Base-by-base conservation (phyloP, 30 jellyfish, hydroid and myxozoan genomes). In the Turritopsis rubra region DNA sequence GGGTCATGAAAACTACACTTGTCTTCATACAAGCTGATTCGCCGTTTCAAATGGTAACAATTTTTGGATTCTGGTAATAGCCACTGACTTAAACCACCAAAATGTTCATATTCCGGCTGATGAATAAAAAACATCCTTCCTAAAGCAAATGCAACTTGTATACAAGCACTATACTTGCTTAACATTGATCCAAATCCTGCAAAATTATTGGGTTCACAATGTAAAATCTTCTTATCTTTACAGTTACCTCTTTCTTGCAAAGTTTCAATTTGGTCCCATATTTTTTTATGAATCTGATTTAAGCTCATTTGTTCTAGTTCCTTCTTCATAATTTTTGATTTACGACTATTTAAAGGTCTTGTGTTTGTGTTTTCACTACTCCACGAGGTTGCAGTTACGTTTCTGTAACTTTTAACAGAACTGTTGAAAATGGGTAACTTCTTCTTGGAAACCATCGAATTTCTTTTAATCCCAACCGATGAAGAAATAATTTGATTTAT, bases 161-260 rank as follows among this genome's bases (percentile, higher is more conserved):
- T 75, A 52, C 83, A 75, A 26, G 41, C 83, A 23, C 83, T 52
- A 21, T 26, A 75, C 65, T 52, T 28, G 17, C 28, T n/a, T n/a
- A 75, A 28, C 83, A 75, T 75, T 52, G 83, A 28, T 22, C 83
- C 83, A 0, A 75, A 75, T n/a, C 83, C 83, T 26, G 83, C 83
- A 75, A 75, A 75, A 16, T 31, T 22, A 28, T 75, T 73, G 0
- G 68, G 54, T 9, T 75, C 68, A 31, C 83, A 75, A n/a, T n/a
- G 28, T 22, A 75, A 52, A n/a, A 75, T 75, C 20, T 75, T 75
- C 68, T 75, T 75, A 22, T 75, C 41, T 75, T 29, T 20, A 1
- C 83, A 75, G 41, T 28, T 23, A 22, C 83, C 83, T 26, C 22
- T 75, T 16, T 75, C 83, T 75, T 75, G 83, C 52, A 75, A n/a